A percentile compares a stretch with the other conserved stretches of the same genome.
Conservation (phyloP, 1,140 invertebrate genomes). For the Drosophila albomicans region DNA sequence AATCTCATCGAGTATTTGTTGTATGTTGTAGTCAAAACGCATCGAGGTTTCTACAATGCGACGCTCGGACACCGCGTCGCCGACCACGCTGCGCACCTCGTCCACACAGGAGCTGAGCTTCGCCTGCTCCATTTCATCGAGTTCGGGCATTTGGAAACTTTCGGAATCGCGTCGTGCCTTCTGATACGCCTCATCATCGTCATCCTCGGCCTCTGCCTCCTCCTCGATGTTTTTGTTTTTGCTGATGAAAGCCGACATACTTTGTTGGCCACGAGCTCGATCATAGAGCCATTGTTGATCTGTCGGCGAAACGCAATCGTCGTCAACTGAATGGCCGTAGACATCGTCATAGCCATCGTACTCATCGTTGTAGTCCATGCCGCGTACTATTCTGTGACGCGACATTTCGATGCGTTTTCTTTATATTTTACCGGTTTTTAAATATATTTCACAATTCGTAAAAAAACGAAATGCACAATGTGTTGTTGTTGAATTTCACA, state of each 20-base stretch:
- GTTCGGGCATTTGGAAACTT: constrained; percentile 85
- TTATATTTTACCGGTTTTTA: neutral
- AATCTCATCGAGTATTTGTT: constrained; percentile 90
- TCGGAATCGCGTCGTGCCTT: constrained; percentile 80
- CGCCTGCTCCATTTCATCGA: constrained; percentile 89
- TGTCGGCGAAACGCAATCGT: constrained; percentile 92
- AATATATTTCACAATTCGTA: constrained; percentile 65
- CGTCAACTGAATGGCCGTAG: constrained; percentile 96
- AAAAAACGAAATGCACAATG: constrained; percentile 24
- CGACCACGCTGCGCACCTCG: constrained; percentile 92
- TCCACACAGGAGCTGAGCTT: constrained; percentile 94
- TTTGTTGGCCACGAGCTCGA: constrained; percentile 88
- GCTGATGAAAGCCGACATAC: constrained; percentile 90
- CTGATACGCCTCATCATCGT: constrained; percentile 66
- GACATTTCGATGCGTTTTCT: constrained; percentile 87
- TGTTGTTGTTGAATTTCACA: constrained; percentile 37
- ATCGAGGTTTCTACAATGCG: constrained; percentile 89
- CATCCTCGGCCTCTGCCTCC: constrained; percentile 87
- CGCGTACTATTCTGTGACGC: constrained; percentile 91
- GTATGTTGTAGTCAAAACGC: constrained; percentile 89
- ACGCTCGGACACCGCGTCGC: constrained; percentile 90
- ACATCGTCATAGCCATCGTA: constrained; percentile 96
- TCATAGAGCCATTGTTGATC: constrained; percentile 96
- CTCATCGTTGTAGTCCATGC: constrained; percentile 92
- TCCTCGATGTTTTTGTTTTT: constrained; percentile 91